Base-by-base conservation (phyloP, 2,797 vertebrate species). In the Clarias platycephalus region DNA sequence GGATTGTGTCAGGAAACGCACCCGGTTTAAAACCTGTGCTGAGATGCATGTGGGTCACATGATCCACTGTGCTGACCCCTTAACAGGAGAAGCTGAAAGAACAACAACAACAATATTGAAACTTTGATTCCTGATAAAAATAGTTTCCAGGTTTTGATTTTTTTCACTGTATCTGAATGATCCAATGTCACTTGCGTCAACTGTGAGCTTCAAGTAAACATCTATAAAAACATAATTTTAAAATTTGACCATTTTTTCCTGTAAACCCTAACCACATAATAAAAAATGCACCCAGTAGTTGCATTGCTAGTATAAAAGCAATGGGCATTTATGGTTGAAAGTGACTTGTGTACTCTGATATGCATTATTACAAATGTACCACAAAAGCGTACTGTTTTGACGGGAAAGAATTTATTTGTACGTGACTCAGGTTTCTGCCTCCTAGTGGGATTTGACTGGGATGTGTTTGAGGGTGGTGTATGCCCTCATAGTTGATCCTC, bases 381-480 rank as follows among this genome's bases (percentile, higher is more conserved):
- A 78, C 15, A 71, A 24, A 71, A 68, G 58, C 40, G 31, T 74
- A 86, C 3, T 55, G 4, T 66, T 84, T 94, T 90, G 89, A 92
- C 88, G 92, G 93, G 92, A 93, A 94, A 91, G 87, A 89, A 93
- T 93, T 93, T 93, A 93, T 94, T 94, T 93, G 88, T 93, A 91
- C 83, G 80, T 92, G 91, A 92, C 91, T 94, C 85, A 83, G 89
- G 90, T 94, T 93, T 93, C 90, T 91, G 83, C 87, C 86, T 88
- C 89, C 91, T 87, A 84, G 89, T 91, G 93, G 91, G 91, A 89
- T 91, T 91, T 90, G 89, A 91, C 79, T 87, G 88, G 83, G 88
- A 84, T 89, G 89, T 90, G 91, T 93, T 91, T 75, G 44, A 66
- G 6, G 26, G 58, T 63, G 70, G 71, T 64, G n/a, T 76, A 5